Evolutionary conservation across 1,140 invertebrate genomes (phyloP).

Genomic region (Euwallacea fornicatus): DNA sequence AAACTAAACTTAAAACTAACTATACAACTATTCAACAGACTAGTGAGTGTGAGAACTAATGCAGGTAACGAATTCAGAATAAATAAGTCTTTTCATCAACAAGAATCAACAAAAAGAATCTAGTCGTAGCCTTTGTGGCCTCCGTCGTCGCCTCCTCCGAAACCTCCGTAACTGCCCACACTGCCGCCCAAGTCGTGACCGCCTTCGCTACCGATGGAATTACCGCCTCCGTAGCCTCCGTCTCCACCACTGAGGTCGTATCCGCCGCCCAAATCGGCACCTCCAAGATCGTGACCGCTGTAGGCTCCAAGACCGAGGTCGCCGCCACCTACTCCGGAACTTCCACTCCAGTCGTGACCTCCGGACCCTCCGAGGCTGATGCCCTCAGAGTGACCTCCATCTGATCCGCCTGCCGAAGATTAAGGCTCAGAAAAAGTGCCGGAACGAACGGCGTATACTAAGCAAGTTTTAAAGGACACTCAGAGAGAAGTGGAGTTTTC

Average conservation of each 20-base stretch:
- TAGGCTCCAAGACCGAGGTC: conserved; percentile 26
- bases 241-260: conserved; percentile 35
- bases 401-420: conserved; percentile 22
- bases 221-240: conserved; percentile 14
- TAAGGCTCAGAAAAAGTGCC: background rate
- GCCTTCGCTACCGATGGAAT: conserved; percentile 37
- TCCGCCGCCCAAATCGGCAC: conserved; percentile 30
- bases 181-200: conserved; percentile 43
- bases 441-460: no score
- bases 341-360: conserved; percentile 36
- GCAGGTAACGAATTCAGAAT: conserved; percentile 35
- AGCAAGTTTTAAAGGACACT: no score
- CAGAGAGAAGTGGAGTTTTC: no score
- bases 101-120: conserved; percentile 19
- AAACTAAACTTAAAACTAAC: conserved; percentile 41
- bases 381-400: conserved; percentile 11
- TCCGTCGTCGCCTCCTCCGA: conserved; percentile 43
- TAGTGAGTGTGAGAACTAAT: conserved; percentile 39
- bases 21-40: conserved; percentile 41
- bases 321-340: background rate
- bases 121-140: conserved; percentile 47
- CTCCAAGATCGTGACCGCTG: conserved; percentile 31
- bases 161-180: conserved; percentile 38
- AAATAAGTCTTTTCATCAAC: conserved; percentile 19
- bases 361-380: conserved; percentile 25